Base-by-base conservation (phyloP, 1,140 invertebrate genomes). In the Lysiphlebus fabarum region DNA sequence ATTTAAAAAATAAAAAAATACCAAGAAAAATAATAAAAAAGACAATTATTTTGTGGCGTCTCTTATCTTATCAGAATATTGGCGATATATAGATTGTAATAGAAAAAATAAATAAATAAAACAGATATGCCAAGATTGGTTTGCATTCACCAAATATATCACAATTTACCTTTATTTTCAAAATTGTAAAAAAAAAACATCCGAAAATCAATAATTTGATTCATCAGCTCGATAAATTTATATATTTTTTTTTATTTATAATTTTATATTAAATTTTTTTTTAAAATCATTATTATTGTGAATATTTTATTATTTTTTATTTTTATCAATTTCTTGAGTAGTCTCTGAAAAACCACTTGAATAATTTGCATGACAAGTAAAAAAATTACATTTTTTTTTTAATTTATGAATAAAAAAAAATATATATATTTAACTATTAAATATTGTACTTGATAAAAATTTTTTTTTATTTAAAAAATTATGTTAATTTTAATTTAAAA, bases 11-110 rank as follows among this genome's bases (percentile, higher is more conserved):
- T 5, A 9, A 36, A 33, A 11, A 40, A 33, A 33, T 10, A 26
- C 7, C 9, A 33, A 26, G 48, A 36, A 36, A 49, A 8, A 6
- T 7, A 14, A n/a, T 1, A n/a, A 12, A 45, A n/a, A 5, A 45
- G 43, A 49, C 36, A 5, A 37, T 10, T 37, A 10, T 1, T 4
- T 33, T 36, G 49, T 11, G 34, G n/a, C 49, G 34, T 51, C 38
- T 34, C 36, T 51, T 51, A 51, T 51, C 49, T 51, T 51, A 51
- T 51, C 49, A 36, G 49, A 51, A 37, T 36, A 36, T n/a, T n/a
- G 34, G 38, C 36, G 49, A 51, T 51, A 36, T 33, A 51, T 9
- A 51, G 49, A 26, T 26, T 26, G 17, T 4, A 26, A 26, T 26
- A 26, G 17, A 26, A 26, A 26, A 26, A 26, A 26, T 1, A 26